Base-by-base conservation (phyloP, 1,140 invertebrate species). In the Brachionus sp. region DNA sequence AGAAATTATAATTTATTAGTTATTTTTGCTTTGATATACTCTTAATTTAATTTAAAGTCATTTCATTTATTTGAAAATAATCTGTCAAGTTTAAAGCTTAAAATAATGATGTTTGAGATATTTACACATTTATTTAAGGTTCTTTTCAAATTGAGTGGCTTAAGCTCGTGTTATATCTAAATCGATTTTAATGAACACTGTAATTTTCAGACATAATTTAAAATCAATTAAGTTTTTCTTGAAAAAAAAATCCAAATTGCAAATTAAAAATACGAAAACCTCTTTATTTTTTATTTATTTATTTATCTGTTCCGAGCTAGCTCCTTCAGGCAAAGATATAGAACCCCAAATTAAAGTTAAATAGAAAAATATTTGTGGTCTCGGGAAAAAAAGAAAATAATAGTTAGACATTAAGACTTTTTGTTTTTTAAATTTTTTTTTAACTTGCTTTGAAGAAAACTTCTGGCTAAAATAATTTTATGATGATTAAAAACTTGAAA, bases 1-100 rank as follows among this genome's bases (percentile, higher is more conserved):
- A 57, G 0, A 57, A 57, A 57, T 57, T 57, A 57, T 57, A 57
- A 57, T 57, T 57, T 57, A 57, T 16, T 57, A 19, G 19, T n/a
- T 57, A 23, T 57, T 57, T 57, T 57, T 57, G 29, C 50, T 57
- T 57, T 19, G 3, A 57, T 57, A 19, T 57, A 19, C 6, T 19
- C 50, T 57, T 57, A 57, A 57, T 57, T 57, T 57, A 57, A 57
- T 57, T 57, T 57, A 57, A 23, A 57, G 44, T 50, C 44, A 50
- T 16, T 50, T 13, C 12, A 50, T 13, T 50, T 13, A 50, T 13
- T 13, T 50, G 44, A 50, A 16, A 50, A 13, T 13, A 50, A 50
- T 25, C n/a, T 57, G 50, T 57, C 50, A 57, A 57, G n/a, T 16
- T 57, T 9, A 57, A 23, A 57, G 50, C 16, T 57, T 57, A 57